Percentiles rank a stretch among this genome's conserved stretches.
phyloP scores from a whole-genome alignment of 1,140 invertebrate species.

The Manduca sexta region DNA sequence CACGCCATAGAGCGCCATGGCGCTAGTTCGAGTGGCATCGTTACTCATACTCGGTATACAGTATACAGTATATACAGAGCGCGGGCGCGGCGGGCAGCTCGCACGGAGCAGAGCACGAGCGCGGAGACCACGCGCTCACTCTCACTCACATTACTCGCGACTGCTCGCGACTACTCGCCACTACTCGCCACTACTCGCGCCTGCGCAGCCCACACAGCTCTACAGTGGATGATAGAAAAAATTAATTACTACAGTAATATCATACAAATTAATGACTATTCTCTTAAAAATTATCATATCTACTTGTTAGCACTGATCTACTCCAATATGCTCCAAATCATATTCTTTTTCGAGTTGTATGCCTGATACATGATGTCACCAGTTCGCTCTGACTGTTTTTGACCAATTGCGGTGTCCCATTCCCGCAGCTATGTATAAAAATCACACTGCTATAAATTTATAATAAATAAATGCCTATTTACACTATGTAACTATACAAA shows the following conservation, averaged over 20 bases:
- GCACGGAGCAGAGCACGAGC: too few relatives aligned
- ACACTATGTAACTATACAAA: conserved; percentile 73
- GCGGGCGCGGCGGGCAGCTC: conserved; percentile 18
- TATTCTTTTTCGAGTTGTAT: conserved; percentile 47
- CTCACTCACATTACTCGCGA: too few relatives aligned
- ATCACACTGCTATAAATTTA: conserved; percentile 70
- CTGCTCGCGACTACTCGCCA: too few relatives aligned
- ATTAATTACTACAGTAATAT: conserved; percentile 72
- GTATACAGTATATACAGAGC: conserved; percentile 38
- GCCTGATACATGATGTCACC: conserved; percentile 44
- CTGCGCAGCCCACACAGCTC: conserved; percentile 27
- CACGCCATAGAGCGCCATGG: too few relatives aligned
- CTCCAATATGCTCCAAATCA: conserved; percentile 62
- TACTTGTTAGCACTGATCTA: conserved; percentile 68
- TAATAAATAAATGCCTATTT: conserved; percentile 74
- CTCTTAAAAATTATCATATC: conserved; percentile 70
- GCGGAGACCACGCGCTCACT: too few relatives aligned
- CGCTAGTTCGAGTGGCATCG: conserved; percentile 29
- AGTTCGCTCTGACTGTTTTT: conserved; percentile 45
- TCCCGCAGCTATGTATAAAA: conserved; percentile 69
- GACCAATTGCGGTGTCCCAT: conserved; percentile 46
- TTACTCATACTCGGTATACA: too few relatives aligned
- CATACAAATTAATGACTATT: conserved; percentile 74
- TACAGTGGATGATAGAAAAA: conserved; percentile 67
- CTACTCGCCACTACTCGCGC: too few relatives aligned